Evolutionary conservation across 2,113 vertebrate species (phyloP), one percentile per base, ranked within the genome.

Genomic region (Carassius auratus): DNA sequence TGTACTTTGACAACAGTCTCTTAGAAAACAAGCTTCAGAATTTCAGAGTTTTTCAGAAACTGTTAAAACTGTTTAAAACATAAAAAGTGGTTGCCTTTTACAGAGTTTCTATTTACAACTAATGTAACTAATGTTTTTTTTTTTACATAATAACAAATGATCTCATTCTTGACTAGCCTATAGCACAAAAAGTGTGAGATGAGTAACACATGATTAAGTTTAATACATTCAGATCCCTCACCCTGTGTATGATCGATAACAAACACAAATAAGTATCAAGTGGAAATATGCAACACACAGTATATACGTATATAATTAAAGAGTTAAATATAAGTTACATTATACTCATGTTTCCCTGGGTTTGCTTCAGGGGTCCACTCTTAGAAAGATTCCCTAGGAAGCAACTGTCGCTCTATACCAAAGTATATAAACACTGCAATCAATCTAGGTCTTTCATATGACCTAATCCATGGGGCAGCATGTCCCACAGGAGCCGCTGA

Each of bases 391-490:
- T n/a, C 19, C 57, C 76, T n/a, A 23, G 19, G 23, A 78, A 1
- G 30, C 52, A 59, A 36, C 17, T 36, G 76, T 78, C 55, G 62
- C 21, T 1, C 10, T 62, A 57, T 17, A 59, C 26, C 76, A 38
- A 75, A 79, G 57, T 61, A 7, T 62, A 79, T 61, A 19, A 79
- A 62, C 55, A 42, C 55, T 23, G 21, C 12, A 3, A 79, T 79
- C 21, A 62, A n/a, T 62, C 57, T 79, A n/a, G 76, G 57, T 62
- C 21, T 15, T 42, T 79, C 2, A 36, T 61, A 15, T 79, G 57
- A 61, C 30, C 57, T 62, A 62, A 38, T 42, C 76, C 33, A 62
- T 13, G 30, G 52, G 76, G 36, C 76, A 52, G 33, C 12, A 79
- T 79, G 76, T 78, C 52, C 8, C 55, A 38, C 76, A n/a, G 76